These are phyloP conservation scores for Hippocampus barbouri DNA, from an alignment of 2,113 vertebrate species.

Conservation along the genomic window DNA sequence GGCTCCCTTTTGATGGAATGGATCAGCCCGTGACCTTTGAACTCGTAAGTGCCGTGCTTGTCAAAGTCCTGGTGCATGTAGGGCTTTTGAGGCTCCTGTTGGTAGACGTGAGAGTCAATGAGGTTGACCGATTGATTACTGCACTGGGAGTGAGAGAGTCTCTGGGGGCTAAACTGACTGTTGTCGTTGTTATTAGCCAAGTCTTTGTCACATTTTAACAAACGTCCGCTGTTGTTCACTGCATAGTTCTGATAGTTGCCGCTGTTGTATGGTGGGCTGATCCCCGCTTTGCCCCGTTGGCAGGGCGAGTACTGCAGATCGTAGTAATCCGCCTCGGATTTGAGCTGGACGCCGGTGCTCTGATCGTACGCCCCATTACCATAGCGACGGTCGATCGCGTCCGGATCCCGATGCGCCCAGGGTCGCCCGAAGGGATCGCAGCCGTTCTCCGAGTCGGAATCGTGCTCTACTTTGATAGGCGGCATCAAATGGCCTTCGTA, in stretches of 20 bases:
- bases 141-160: conserved; percentile 64
- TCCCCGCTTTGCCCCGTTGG: conserved; percentile 73
- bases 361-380: conserved; percentile 61
- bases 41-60: conserved; percentile 67
- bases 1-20: conserved; percentile 88
- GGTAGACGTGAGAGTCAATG: conserved; percentile 68
- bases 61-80: conserved; percentile 71
- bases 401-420: conserved; percentile 74
- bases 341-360: conserved; percentile 72
- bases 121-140: conserved; percentile 64
- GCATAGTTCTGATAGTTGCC: conserved; percentile 69
- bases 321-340: conserved; percentile 76
- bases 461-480: conserved; percentile 85
- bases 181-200: conserved; percentile 36
- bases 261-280: conserved; percentile 68
- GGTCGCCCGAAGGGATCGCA: conserved; percentile 65
- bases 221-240: conserved; percentile 49
- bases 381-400: conserved; percentile 62
- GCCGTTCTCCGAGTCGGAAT: conserved; percentile 81
- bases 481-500: conserved; percentile 72
- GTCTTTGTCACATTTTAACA: conserved; percentile 76
- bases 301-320: conserved; percentile 73
- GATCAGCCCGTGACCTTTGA: conserved; percentile 76
- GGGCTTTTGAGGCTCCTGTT: conserved; percentile 68
- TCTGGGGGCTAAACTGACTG: conserved; percentile 67